Evolutionary conservation across 2,113 vertebrate genomes (phyloP).

Genomic region (Anas platyrhynchos): DNA sequence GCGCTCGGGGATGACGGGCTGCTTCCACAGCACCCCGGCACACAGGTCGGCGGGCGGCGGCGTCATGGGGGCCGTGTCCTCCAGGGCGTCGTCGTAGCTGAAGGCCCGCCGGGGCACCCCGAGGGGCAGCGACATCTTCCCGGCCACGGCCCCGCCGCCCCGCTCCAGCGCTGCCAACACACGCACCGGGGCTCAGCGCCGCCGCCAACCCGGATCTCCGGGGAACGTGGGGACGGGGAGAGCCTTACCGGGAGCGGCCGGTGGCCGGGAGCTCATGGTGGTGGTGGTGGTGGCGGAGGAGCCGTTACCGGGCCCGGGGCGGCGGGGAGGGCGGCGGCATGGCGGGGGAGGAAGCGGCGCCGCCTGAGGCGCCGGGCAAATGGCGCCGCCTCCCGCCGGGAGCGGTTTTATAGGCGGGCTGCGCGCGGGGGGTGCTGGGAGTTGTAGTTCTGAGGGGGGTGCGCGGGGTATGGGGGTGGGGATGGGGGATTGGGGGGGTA

Average conservation of each 20-base stretch:
- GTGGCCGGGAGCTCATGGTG: slow-evolving; percentile 76
- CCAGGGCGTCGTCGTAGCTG: slow-evolving; percentile 90
- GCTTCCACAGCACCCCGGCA: slow-evolving; percentile 83
- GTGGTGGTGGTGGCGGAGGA: background rate
- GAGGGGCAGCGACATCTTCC: slow-evolving; percentile 84
- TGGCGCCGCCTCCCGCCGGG: rapidly evolving
- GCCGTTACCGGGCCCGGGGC: background rate
- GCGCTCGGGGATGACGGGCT: slow-evolving; percentile 88
- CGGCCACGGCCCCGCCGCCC: slow-evolving; percentile 71
- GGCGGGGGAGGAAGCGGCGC: rapidly evolving
- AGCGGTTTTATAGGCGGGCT: background rate
- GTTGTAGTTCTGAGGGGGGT: no score
- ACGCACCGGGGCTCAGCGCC: slow-evolving; percentile 49
- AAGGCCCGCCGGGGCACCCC: slow-evolving; percentile 82
- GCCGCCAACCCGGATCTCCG: background rate
- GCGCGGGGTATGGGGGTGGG: background rate
- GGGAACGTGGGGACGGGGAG: no score
- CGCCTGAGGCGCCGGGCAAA: rapidly evolving
- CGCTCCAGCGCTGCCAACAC: slow-evolving; percentile 79
- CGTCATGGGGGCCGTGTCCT: slow-evolving; percentile 84
- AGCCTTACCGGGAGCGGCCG: slow-evolving; percentile 79
- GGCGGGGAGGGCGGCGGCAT: background rate
- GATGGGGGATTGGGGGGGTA: rapidly evolving
- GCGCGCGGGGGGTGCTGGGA: no score
- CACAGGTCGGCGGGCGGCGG: slow-evolving; percentile 87